These are phyloP conservation scores for Nasonia vitripennis DNA, from an alignment of 1,140 invertebrate genomes.

Conservation along the genomic window DNA sequence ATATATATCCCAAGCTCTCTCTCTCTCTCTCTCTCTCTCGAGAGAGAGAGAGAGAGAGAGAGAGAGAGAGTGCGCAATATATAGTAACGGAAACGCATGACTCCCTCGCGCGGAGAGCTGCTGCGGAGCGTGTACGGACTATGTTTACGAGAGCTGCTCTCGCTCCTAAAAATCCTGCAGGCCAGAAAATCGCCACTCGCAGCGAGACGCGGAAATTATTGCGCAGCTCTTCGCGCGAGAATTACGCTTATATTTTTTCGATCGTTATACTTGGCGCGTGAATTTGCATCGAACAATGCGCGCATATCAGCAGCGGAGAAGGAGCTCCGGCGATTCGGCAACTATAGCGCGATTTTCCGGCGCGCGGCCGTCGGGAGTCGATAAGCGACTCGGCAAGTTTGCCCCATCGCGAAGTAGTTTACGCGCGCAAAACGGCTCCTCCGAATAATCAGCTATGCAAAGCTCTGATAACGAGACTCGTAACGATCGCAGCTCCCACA, in stretches of 20 bases:
- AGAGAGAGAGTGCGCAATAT: neutral
- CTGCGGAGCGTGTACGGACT: neutral
- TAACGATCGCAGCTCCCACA: slow-evolving; percentile 48
- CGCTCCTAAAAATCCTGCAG: slow-evolving; percentile 41
- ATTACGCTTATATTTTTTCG: too few species aligned
- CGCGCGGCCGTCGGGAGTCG: slow-evolving; percentile 7
- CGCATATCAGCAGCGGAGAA: neutral
- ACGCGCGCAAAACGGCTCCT: slow-evolving; percentile 55
- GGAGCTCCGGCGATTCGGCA: slow-evolving; percentile 9
- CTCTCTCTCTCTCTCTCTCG: neutral
- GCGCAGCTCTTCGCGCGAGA: neutral
- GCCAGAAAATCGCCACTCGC: slow-evolving; percentile 41
- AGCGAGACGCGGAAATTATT: slow-evolving; percentile 33
- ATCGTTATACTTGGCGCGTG: neutral
- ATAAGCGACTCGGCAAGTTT: slow-evolving; percentile 47
- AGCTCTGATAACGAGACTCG: slow-evolving; percentile 64
- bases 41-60: neutral
- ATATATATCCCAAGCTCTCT: neutral
- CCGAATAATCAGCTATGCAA: slow-evolving; percentile 66
- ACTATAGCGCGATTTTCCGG: neutral
- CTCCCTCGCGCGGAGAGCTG: neutral
- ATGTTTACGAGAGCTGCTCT: slow-evolving; percentile 39
- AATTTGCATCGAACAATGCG: neutral
- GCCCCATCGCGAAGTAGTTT: slow-evolving; percentile 55
- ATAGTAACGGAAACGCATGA: slow-evolving; percentile 36